Evolutionary conservation across 1,140 invertebrate species (phyloP), one percentile per base, ranked within the genome.

Genomic region (Aporrectodea caliginosa): DNA sequence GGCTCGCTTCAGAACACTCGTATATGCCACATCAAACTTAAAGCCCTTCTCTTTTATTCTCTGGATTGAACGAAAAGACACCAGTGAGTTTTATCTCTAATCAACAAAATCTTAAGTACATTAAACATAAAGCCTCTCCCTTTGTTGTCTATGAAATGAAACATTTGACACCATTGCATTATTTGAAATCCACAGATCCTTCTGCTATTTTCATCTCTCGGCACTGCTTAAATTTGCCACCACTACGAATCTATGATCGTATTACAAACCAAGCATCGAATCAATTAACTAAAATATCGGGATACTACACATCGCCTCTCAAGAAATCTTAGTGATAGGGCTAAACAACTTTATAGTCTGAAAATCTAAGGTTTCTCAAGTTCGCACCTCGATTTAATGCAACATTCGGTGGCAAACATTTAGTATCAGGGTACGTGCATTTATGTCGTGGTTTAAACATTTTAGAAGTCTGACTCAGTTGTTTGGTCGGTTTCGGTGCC

Each of bases 11-110:
- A 98, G 88, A 0, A 97, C 92, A 34, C 95, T 97, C 1, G 96
- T 98, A 86, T 94, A 94, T 27, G 95, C 96, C 22, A 95, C 86
- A 88, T 98, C 96, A 87, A 98, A 98, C 77, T 92, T 91, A 79
- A 92, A 93, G 0, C 91, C 92, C 69, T 93, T 93, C 1, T 94
- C 91, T 88, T 95, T 96, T 34, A 98, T 87, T 79, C 95, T 93
- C 89, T 94, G 72, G 35, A 79, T 12, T 34, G 27, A 1, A 14
- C 31, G 6, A 79, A 58, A 58, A 58, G 43, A 58, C 43, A 58
- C 43, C 43, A 58, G 43, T 58, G 6, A 58, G 22, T 58, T 58
- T 22, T 6, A 58, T 58, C 43, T 58, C 43, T n/a, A n/a, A 58
- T 58, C 22, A 58, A 58, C 6, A 12, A 58, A 58, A 58, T 58